Evolutionary conservation across 2,797 vertebrate species (phyloP).

Genomic region (Hemitrygon akajei): DNA sequence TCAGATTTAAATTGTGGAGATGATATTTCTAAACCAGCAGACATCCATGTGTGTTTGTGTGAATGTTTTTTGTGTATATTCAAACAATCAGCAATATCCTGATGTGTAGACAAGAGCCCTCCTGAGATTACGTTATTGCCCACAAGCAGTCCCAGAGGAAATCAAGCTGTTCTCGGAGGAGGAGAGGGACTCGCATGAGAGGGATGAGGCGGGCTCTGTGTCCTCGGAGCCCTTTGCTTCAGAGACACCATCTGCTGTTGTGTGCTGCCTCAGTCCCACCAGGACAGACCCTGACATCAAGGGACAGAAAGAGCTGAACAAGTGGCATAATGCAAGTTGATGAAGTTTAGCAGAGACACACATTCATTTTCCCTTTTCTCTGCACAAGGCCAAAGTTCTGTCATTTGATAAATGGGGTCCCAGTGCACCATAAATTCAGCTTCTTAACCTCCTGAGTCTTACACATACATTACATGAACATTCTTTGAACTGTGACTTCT

Average conservation of each 20-base stretch:
- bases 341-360: constrained; percentile 84
- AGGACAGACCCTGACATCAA: constrained; percentile 45
- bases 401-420: constrained; percentile 89
- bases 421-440: constrained; percentile 80
- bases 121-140: constrained; percentile 30
- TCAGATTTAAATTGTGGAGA: background rate
- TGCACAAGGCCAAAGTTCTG: constrained; percentile 69
- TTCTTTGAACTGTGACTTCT: constrained; percentile 19
- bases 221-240: constrained; percentile 62
- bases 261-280: constrained; percentile 42
- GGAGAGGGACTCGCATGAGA: constrained; percentile 52
- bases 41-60: background rate
- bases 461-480: constrained; percentile 43
- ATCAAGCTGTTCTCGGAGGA: constrained; percentile 67
- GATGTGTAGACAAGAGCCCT: constrained; percentile 17
- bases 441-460: constrained; percentile 52
- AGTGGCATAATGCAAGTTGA: constrained; percentile 89
- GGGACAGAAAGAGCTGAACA: constrained; percentile 55
- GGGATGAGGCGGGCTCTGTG: constrained; percentile 65
- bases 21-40: constrained; percentile 20
- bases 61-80: background rate
- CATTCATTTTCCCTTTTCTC: constrained; percentile 88
- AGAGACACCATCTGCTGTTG: constrained; percentile 57
- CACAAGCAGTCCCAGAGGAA: constrained; percentile 76
- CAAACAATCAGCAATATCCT: background rate